Evolutionary conservation across 2,888 invertebrate species (phyloP), one percentile per base, ranked within the genome.

Genomic region (Ophonus ardosiacus): DNA sequence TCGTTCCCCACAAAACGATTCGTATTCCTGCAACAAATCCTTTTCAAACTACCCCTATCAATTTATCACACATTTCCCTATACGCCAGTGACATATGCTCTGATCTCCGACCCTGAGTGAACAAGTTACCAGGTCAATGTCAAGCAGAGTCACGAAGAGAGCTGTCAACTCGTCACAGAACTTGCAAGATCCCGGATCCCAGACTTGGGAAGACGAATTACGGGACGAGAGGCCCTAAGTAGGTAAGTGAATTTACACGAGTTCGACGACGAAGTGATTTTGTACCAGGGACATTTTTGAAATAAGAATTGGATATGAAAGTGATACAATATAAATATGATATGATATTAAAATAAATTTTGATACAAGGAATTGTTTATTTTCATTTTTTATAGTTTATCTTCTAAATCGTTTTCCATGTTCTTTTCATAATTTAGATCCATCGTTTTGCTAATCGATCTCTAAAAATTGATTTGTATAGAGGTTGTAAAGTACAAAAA

Each of bases 221-320:
- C 31, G 3, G 43, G 43, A 51, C 43, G 8, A 13, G 43, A 51
- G 43, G 38, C 7, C 13, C 13, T 68, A 68, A 68, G 68, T 68
- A 15, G 68, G 68, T 68, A 68, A 68, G 68, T 68, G 68, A 68
- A 68, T 68, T 68, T 68, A 31, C 31, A 31, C 68, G 7, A 68
- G 68, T 51, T 13, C 8, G 7, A 13, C 10, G 13, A 51, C 7
- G 17, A 59, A 59, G 31, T 21, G 21, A 21, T 21, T 21, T 3
- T 21, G 1, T 21, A 21, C 3, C 21, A 3, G 1, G 31, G 31
- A 31, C 5, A 31, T 31, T 31, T 31, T 31, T 31, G 31, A 31
- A 31, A 31, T 5, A 31, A 31, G 31, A 6, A 31, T 31, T 21
- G 3, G n/a, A n/a, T n/a, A n/a, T n/a, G n/a, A n/a, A n/a, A n/a